Evolutionary conservation across 2,797 vertebrate species (phyloP), one percentile per base, ranked within the genome.

Genomic region (Hephaestus fuliginosus): DNA sequence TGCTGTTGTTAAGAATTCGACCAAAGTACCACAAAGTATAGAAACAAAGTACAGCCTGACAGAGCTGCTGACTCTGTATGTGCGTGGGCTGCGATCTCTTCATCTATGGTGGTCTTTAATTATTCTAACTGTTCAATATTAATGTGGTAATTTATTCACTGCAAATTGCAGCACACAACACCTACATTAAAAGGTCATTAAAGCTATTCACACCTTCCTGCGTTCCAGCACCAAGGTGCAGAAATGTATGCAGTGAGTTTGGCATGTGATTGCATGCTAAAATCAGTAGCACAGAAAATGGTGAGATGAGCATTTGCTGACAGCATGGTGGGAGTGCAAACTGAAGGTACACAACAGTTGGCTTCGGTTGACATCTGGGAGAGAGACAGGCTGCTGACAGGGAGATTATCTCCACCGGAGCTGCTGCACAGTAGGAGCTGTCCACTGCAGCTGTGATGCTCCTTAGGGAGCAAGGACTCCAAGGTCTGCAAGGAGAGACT

Each of bases 351-450:
- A 84, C 74, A 86, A 91, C 88, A 90, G 87, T 90, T 89, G 91
- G 86, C 87, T 87, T 85, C 86, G 30, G 90, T 78, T 93, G 90
- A 91, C 88, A 89, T 91, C 89, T 84, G 85, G 84, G 66, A 72
- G 68, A 80, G 80, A 92, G 93, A 94, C 88, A 87, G 81, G 89
- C 79, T 75, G 89, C 91, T 94, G 93, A 94, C 94, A 93, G 91
- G 82, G 70, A 91, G 92, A 95, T 95, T 93, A 95, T 93, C 91
- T 92, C 80, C 79, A 76, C 74, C 51, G 76, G 86, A 91, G 89
- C 83, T 80, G 69, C 78, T 49, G 89, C 88, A 81, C 89, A 85
- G 86, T 79, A 55, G 86, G 87, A 91, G 86, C 86, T 86, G 88
- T 87, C 92, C 89, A 84, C 77, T 57, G 74, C 69, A 85, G 88